Evolutionary conservation across 2,797 vertebrate genomes (phyloP), one percentile per base, ranked within the genome.

Genomic region (Sebastiscus tertius): DNA sequence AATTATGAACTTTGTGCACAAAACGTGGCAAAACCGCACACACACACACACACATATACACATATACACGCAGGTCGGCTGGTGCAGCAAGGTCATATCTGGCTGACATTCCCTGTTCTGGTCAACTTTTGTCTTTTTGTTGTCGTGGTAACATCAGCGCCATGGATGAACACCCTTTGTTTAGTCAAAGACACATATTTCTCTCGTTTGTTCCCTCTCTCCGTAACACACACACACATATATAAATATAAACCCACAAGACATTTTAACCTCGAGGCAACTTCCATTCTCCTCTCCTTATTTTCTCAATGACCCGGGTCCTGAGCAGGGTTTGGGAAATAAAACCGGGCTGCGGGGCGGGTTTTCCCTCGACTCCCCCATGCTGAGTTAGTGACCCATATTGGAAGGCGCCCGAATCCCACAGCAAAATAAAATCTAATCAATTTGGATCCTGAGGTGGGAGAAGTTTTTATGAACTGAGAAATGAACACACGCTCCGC

Each of bases 51-150:
- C 60, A 77, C 42, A 56, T 34, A 34, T 0, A 86, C 65, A 69
- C 84, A 80, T 22, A 70, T 73, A 84, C 61, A 83, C 72, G 77
- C 34, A 77, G 83, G 86, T 89, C 80, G 52, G 16, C 81, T 71
- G 80, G 87, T 79, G 90, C 87, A 89, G 83, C 89, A 95, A 94
- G 94, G 95, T 96, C 94, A 94, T 88, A 86, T 87, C 81, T 82
- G 76, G 71, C 88, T 90, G 89, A 93, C 95, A 96, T 96, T 96
- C 95, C 85, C 85, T 68, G 75, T 72, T 87, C 86, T 88, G 88
- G 93, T 95, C 94, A 96, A 95, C 95, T 94, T 96, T 96, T 96
- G 95, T 96, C 88, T 86, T 80, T 84, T 60, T 75, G 96, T 96
- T 88, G 95, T 94, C 93, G 46, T 91, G 94, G 95, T 88, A 92